These are phyloP conservation scores for Tenthredo scrophulariae DNA, from an alignment of 2,888 invertebrate species.

Conservation along the genomic window DNA sequence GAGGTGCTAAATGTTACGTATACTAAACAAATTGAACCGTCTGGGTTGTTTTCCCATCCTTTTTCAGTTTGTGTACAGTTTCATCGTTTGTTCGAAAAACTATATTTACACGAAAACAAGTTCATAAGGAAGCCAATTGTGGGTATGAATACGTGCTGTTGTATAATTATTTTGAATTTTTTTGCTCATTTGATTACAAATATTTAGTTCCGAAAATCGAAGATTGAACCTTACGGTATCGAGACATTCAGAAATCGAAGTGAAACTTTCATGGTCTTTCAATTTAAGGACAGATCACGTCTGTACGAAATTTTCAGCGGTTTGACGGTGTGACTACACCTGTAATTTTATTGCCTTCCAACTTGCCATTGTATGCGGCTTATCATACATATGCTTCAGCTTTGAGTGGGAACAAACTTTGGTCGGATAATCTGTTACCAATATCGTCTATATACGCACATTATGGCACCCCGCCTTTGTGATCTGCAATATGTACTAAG, in stretches of 20 bases:
- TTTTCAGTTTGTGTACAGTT: neutral
- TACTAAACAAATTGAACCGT: neutral
- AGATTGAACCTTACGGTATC: neutral
- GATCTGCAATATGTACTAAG: neutral
- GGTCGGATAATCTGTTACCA: neutral
- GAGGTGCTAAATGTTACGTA: neutral
- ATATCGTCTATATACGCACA: neutral
- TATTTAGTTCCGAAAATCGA: neutral
- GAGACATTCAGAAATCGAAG: neutral
- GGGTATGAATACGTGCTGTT: neutral
- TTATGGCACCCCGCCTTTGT: neutral
- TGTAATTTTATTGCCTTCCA: neutral
- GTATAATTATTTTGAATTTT: neutral
- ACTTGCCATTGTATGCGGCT: neutral
- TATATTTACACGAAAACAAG: neutral
- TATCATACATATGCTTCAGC: neutral
- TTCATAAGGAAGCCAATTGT: neutral
- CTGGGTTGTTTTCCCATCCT: neutral
- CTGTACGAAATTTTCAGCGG: neutral
- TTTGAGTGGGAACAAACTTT: neutral
- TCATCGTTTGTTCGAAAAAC: neutral
- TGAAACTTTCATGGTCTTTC: neutral
- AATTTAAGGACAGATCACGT: neutral
- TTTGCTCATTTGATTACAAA: neutral
- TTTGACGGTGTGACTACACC: neutral